Evolutionary conservation across 2,113 vertebrate genomes (phyloP).

Genomic region (Pholis gunnellus): DNA sequence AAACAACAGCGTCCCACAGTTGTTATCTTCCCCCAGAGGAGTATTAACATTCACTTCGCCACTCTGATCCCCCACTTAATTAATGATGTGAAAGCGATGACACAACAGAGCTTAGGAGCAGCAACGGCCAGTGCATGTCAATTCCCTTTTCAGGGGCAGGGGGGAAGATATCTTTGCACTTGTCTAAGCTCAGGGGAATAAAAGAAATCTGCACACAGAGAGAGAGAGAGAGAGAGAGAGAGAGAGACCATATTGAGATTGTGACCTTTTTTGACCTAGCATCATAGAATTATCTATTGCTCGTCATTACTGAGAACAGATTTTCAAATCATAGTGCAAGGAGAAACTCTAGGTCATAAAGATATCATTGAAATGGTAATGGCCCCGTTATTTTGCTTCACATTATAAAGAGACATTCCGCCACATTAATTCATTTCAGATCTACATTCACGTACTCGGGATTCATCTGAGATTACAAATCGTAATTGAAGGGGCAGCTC

Average conservation of each 20-base stretch:
- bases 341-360: slow-evolving; percentile 57
- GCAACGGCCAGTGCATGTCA: slow-evolving; percentile 61
- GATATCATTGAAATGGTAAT: slow-evolving; percentile 59
- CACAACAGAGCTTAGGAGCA: slow-evolving; percentile 69
- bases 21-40: slow-evolving; percentile 63
- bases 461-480: slow-evolving; percentile 52
- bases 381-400: slow-evolving; percentile 51
- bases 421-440: slow-evolving; percentile 52
- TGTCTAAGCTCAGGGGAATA: slow-evolving; percentile 32
- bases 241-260: slow-evolving; percentile 52
- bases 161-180: slow-evolving; percentile 41
- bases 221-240: slow-evolving; percentile 13
- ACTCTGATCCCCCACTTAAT: slow-evolving; percentile 71
- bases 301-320: slow-evolving; percentile 53
- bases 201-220: slow-evolving; percentile 47
- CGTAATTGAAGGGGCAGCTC: slow-evolving; percentile 49
- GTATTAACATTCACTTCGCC: slow-evolving; percentile 69
- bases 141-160: slow-evolving; percentile 32
- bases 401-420: slow-evolving; percentile 37
- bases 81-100: slow-evolving; percentile 78
- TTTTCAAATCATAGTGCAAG: slow-evolving; percentile 57
- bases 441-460: slow-evolving; percentile 38
- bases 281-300: slow-evolving; percentile 54
- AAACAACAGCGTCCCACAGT: slow-evolving; percentile 61
- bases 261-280: slow-evolving; percentile 62